A percentile compares a stretch with the other conserved stretches of the same genome.
Evolutionary conservation across 1,140 invertebrate genomes (phyloP).

Genomic region (Alviniconcha marisindica): DNA sequence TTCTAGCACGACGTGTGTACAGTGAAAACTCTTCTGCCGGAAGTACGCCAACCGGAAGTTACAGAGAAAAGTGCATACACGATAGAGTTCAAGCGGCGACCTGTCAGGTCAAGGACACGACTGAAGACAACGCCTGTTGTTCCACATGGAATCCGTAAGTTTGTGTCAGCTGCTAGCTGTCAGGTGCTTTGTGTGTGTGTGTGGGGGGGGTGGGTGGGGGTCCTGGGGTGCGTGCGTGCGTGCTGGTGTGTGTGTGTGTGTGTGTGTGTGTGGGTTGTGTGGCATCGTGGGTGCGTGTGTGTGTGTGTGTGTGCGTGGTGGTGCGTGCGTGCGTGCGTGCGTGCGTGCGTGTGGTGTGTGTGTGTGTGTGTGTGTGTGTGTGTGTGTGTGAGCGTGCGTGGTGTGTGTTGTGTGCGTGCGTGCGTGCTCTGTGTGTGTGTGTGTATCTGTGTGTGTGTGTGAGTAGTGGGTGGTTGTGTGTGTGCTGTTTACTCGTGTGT

Average conservation of each 20-base stretch:
- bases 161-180: background rate
- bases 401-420: background rate
- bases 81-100: too few relatives aligned
- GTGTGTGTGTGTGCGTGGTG: background rate
- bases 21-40: too few relatives aligned
- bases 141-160: background rate
- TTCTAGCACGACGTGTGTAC: too few relatives aligned
- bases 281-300: background rate
- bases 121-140: too few relatives aligned
- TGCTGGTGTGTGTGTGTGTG: background rate
- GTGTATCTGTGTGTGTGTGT: background rate
- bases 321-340: background rate
- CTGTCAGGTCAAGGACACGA: too few relatives aligned
- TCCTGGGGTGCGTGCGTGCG: background rate
- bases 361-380: conserved; percentile 12
- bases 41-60: too few relatives aligned
- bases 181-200: background rate
- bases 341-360: conserved; percentile 18
- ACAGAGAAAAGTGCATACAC: too few relatives aligned
- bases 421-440: background rate
- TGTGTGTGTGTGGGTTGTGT: background rate
- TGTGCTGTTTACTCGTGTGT: too few relatives aligned
- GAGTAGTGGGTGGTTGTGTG: conserved; percentile 10
- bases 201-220: background rate
- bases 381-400: background rate